phyloP scores from a whole-genome alignment of 2,797 vertebrate species.

The Urocyon cinereoargenteus region DNA sequence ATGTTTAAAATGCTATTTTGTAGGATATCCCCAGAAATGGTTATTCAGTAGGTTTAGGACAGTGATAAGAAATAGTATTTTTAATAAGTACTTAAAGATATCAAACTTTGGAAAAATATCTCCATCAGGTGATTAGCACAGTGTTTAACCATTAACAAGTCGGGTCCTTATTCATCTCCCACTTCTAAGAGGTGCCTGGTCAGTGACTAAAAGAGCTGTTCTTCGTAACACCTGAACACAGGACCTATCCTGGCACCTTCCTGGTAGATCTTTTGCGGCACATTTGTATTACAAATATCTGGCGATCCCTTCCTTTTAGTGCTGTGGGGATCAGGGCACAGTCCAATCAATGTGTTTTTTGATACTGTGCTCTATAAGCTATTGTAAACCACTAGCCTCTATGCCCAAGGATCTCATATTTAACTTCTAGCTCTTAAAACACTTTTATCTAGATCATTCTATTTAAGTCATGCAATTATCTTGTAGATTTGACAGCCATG shows the following conservation, averaged over 20 bases:
- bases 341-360: neutral
- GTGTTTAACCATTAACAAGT: neutral
- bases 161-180: neutral
- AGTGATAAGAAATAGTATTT: neutral
- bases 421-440: neutral
- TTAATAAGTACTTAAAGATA: neutral
- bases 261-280: neutral
- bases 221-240: neutral
- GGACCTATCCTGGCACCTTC: neutral
- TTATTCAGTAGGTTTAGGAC: neutral
- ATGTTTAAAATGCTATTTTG: neutral
- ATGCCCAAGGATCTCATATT: neutral
- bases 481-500: neutral
- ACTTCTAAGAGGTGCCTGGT: fast-evolving
- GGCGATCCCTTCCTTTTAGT: fast-evolving
- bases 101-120: neutral
- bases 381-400: neutral
- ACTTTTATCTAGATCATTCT: neutral
- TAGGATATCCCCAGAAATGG: neutral
- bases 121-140: neutral
- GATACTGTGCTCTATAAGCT: neutral
- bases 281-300: neutral
- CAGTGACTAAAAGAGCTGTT: neutral
- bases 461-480: neutral
- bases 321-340: fast-evolving